Conservation (phyloP, 2,888 invertebrate genomes). For the Achlya flavicornis region DNA sequence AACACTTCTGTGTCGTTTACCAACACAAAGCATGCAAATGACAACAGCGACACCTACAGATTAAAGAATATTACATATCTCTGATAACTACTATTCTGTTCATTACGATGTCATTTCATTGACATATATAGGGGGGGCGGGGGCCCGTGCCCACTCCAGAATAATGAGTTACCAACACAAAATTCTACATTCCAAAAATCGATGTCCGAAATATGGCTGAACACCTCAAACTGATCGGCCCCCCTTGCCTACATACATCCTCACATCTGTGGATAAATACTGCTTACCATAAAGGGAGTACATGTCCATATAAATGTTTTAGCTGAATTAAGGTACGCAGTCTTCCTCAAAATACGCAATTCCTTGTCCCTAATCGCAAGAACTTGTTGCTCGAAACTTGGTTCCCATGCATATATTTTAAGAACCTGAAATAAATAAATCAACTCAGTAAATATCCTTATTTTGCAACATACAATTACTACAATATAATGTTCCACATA, state of each 20-base stretch:
- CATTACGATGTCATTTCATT: too few species aligned
- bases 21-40: constrained; percentile 95
- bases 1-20: constrained; percentile 92
- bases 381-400: constrained; percentile 92
- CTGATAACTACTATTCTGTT: too few species aligned
- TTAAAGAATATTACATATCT: constrained; percentile 21
- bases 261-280: background rate
- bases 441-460: background rate
- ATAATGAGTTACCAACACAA: too few species aligned
- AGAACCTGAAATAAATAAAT: constrained; percentile 71
- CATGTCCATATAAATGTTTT: constrained; percentile 94
- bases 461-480: too few species aligned
- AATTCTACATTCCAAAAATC: too few species aligned
- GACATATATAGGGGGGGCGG: too few species aligned
- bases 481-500: too few species aligned
- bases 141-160: too few species aligned
- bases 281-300: constrained; percentile 92
- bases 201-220: too few species aligned
- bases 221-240: too few species aligned
- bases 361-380: constrained; percentile 91
- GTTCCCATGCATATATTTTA: constrained; percentile 95
- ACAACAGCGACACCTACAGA: constrained; percentile 91
- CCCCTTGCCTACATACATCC: too few species aligned
- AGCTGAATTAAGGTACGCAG: constrained; percentile 91
- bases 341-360: constrained; percentile 89